phyloP scores from a whole-genome alignment of 2,113 vertebrate species.

The Hydrochoerus hydrochaeris region DNA sequence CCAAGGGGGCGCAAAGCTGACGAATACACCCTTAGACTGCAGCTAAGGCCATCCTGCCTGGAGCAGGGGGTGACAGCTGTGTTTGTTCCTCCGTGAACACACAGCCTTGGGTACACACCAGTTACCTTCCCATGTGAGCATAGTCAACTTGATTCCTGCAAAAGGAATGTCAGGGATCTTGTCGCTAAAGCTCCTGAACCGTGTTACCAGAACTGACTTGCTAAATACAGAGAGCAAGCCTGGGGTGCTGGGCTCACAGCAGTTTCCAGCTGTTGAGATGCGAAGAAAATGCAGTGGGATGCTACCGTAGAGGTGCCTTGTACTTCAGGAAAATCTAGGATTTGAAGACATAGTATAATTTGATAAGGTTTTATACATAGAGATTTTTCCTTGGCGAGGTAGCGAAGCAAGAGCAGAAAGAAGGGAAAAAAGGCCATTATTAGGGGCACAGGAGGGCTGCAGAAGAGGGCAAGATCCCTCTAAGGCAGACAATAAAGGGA shows the following conservation, averaged over 20 bases:
- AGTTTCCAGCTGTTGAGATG: not conserved
- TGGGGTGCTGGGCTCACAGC: too few relatives aligned
- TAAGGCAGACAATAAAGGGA: too few relatives aligned
- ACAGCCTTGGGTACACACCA: not conserved
- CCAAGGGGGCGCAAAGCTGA: not conserved
- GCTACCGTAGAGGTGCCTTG: not conserved
- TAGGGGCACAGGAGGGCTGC: too few relatives aligned
- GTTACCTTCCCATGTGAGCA: not conserved
- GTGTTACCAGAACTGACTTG: not conserved
- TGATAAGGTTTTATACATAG: not conserved
- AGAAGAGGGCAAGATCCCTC: too few relatives aligned
- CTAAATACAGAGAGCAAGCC: not conserved
- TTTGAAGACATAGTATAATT: not conserved
- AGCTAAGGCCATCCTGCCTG: not conserved
- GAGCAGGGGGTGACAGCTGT: conserved; percentile 9
- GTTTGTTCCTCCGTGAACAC: not conserved
- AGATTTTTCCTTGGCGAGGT: too few relatives aligned
- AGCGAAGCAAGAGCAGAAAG: too few relatives aligned
- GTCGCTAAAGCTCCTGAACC: not conserved
- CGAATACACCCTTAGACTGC: not conserved
- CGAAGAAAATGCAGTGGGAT: accelerated
- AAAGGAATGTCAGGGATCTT: not conserved
- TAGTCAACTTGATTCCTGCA: not conserved
- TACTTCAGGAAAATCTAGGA: not conserved
- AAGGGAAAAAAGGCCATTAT: too few relatives aligned